A percentile compares a stretch with the other conserved stretches of the same genome.
Conservation (phyloP, 2,113 vertebrate species). For the Glareola pratincola region DNA sequence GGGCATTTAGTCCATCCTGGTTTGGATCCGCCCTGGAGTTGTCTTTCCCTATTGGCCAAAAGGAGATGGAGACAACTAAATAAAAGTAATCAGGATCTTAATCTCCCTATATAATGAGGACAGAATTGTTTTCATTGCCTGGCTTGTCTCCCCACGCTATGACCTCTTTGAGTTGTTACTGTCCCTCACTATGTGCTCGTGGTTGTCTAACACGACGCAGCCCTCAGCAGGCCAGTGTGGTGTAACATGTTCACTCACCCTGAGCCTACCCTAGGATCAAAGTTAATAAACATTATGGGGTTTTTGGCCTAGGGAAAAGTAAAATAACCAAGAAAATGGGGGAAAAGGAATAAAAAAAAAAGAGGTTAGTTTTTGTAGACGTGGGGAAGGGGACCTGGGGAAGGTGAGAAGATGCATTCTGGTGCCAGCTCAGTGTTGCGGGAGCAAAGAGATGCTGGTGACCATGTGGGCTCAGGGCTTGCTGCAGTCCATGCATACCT, state of each 20-base stretch:
- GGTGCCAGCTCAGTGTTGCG: background rate
- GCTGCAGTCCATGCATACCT: background rate
- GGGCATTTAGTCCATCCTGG: background rate
- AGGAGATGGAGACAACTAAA: background rate
- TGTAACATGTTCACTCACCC: background rate
- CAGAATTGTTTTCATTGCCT: background rate
- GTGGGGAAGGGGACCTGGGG: fast-evolving
- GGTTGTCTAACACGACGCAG: fast-evolving
- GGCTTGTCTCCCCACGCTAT: background rate
- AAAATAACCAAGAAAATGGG: background rate
- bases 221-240: background rate
- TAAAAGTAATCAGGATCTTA: background rate
- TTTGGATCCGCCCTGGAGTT: background rate
- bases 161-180: background rate
- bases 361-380: background rate
- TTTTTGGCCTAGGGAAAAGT: background rate
- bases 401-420: background rate
- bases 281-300: background rate
- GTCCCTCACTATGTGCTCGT: background rate
- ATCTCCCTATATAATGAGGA: background rate
- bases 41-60: background rate
- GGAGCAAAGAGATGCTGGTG: background rate
- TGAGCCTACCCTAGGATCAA: background rate
- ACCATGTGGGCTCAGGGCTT: background rate
- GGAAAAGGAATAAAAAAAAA: background rate